Conservation (phyloP, 2,113 vertebrate genomes). For the Chascanopsetta lugubris region DNA sequence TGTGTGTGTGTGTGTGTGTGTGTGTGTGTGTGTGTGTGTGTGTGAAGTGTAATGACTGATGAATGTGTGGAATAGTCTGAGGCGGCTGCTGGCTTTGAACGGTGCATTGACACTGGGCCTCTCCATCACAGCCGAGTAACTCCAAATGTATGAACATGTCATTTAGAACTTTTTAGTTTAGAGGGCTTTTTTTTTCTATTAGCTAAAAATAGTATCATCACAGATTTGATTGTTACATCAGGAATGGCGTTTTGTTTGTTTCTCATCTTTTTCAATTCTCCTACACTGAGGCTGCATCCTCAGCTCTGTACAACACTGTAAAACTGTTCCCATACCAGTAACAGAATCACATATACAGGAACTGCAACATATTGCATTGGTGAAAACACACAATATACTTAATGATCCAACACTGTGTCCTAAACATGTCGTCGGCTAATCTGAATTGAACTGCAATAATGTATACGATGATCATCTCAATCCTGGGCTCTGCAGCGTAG, state of each 20-base stretch:
- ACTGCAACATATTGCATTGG: too few species aligned
- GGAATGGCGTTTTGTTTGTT: conserved; percentile 54
- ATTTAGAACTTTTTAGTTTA: conserved; percentile 33
- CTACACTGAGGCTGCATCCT: conserved; percentile 33
- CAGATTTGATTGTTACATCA: conserved; percentile 45
- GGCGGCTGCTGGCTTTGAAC: conserved; percentile 31
- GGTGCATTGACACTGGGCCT: conserved; percentile 60
- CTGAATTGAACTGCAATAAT: too few species aligned
- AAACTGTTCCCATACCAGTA: conserved; percentile 10
- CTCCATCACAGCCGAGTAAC: conserved; percentile 44
- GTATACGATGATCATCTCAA: too few species aligned
- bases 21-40: conserved; percentile 7
- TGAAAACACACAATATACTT: too few species aligned
- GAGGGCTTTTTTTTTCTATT: conserved; percentile 27
- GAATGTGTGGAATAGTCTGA: neutral
- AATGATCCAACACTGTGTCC: neutral
- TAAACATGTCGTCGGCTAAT: too few species aligned
- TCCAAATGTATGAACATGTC: conserved; percentile 48
- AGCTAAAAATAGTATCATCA: conserved; percentile 52
- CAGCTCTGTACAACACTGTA: conserved; percentile 71
- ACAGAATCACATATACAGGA: neutral
- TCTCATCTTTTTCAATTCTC: conserved; percentile 27
- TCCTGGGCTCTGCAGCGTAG: too few species aligned
- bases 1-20: conserved; percentile 6
- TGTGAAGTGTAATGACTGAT: conserved; percentile 4